These are phyloP conservation scores for Sebastes taczanowskii DNA, from an alignment of 2,797 vertebrate genomes.

Conservation along the genomic window DNA sequence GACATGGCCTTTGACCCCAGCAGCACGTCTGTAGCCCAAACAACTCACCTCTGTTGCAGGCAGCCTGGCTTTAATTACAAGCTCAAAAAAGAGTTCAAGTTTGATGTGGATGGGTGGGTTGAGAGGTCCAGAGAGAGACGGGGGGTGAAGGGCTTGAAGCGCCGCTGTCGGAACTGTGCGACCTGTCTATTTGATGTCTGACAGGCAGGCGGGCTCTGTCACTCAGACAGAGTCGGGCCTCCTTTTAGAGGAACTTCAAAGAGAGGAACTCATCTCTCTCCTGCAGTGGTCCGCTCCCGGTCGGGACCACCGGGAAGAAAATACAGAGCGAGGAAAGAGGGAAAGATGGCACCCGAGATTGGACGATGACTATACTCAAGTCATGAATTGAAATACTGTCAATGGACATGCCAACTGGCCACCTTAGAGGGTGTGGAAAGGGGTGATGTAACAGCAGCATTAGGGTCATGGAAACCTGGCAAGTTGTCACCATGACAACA, in stretches of 20 bases:
- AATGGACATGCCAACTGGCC: not conserved
- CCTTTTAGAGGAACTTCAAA: slow-evolving; percentile 70
- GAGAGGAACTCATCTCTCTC: slow-evolving; percentile 61
- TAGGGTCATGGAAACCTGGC: slow-evolving; percentile 20
- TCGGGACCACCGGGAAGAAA: slow-evolving; percentile 67
- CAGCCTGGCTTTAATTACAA: slow-evolving; percentile 76
- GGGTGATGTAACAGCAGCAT: not conserved
- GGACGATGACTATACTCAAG: slow-evolving; percentile 36
- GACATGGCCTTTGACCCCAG: slow-evolving; percentile 65
- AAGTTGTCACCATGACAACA: slow-evolving; percentile 22
- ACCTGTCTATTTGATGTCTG: slow-evolving; percentile 67
- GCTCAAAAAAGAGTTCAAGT: slow-evolving; percentile 43
- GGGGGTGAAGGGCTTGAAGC: slow-evolving; percentile 13
- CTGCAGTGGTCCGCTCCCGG: slow-evolving; percentile 41
- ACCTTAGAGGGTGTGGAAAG: not conserved
- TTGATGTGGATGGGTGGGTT: slow-evolving; percentile 50
- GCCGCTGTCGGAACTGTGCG: slow-evolving; percentile 27
- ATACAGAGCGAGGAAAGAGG: slow-evolving; percentile 13
- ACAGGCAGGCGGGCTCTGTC: slow-evolving; percentile 55
- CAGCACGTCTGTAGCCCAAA: slow-evolving; percentile 74
- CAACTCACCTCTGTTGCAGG: slow-evolving; percentile 67
- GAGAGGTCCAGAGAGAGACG: slow-evolving; percentile 26
- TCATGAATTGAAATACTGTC: slow-evolving; percentile 27
- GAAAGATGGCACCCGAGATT: slow-evolving; percentile 56
- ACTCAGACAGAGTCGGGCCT: slow-evolving; percentile 48